phyloP scores from a whole-genome alignment of 2,888 invertebrate species.

The Eudiplozoon nipponicum region DNA sequence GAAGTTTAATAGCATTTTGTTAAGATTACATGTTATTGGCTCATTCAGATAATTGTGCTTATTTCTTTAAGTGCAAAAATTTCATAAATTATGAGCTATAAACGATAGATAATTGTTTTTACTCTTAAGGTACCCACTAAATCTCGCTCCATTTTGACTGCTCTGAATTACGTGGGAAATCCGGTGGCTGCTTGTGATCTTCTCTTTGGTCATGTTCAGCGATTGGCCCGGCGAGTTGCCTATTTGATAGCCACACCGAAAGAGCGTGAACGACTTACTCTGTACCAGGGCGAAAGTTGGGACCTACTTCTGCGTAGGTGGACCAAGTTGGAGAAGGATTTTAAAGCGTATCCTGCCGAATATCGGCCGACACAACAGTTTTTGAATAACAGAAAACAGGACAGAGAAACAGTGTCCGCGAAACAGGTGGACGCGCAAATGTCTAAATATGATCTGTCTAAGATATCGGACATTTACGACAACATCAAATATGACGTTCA shows the following conservation, averaged over 20 bases:
- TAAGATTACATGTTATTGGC: no score
- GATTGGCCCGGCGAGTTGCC: background rate
- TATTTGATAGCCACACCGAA: background rate
- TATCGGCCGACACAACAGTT: no score
- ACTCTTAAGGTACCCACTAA: conserved; percentile 65
- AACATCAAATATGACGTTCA: conserved; percentile 88
- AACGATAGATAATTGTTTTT: no score
- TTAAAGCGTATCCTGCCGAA: conserved; percentile 35
- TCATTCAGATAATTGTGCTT: no score
- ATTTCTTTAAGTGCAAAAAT: no score
- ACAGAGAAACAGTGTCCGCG: no score
- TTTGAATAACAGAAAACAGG: no score
- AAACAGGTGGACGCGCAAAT: conserved; percentile 3
- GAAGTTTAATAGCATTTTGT: no score
- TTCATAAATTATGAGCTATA: no score
- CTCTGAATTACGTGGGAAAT: conserved; percentile 71
- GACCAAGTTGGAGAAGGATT: conserved; percentile 91
- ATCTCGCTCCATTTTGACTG: conserved; percentile 58
- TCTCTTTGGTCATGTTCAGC: conserved; percentile 3
- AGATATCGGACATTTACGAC: conserved; percentile 94
- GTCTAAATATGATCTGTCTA: conserved; percentile 58
- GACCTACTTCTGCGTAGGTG: conserved; percentile 79
- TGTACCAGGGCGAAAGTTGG: conserved; percentile 95
- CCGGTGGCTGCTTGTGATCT: conserved; percentile 66
- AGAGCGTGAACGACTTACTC: conserved; percentile 40